phyloP scores from a whole-genome alignment of 1,140 invertebrate genomes.

The Anagrus nilaparvatae region DNA sequence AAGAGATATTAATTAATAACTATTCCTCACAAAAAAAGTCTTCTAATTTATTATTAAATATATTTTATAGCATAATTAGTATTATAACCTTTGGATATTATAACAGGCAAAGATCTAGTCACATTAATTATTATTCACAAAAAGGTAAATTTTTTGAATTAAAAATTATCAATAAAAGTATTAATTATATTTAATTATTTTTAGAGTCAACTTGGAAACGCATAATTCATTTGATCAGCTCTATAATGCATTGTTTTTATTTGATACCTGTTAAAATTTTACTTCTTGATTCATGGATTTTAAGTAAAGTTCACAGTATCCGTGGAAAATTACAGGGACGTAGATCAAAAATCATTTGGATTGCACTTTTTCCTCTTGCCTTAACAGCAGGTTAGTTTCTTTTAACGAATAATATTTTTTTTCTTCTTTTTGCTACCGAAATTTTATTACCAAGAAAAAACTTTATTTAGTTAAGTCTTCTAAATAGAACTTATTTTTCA shows the following conservation, averaged over 20 bases:
- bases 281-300: constrained; percentile 34
- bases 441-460: constrained; percentile 28
- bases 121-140: no score
- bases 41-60: no score
- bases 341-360: constrained; percentile 25
- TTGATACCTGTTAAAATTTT: constrained; percentile 28
- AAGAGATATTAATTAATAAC: no score
- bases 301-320: constrained; percentile 26
- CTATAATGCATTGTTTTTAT: constrained; percentile 27
- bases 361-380: constrained; percentile 29
- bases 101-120: no score
- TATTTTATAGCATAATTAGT: no score
- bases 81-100: no score
- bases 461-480: constrained; percentile 38
- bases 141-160: no score
- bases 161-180: no score
- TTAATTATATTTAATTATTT: constrained; percentile 13
- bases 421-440: constrained; percentile 13
- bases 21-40: no score
- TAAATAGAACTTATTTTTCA: constrained; percentile 42
- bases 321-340: constrained; percentile 22
- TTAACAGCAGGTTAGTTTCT: constrained; percentile 32
- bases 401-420: constrained; percentile 2
- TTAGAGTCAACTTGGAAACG: constrained; percentile 25
- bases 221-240: constrained; percentile 19